Conservation (phyloP, 2,888 invertebrate species). For the Apocheima hispidaria region DNA sequence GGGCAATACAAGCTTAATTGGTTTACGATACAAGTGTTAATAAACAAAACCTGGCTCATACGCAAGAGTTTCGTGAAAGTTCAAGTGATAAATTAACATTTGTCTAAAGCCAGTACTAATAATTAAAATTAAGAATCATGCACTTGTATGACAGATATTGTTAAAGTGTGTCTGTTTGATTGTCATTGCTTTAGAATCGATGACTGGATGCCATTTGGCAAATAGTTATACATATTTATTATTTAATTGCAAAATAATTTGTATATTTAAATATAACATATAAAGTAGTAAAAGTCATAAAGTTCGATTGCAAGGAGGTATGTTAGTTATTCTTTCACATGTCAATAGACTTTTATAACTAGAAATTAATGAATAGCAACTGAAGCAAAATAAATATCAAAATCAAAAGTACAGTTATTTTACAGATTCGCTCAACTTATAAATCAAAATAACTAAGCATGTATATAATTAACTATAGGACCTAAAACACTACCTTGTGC, state of each 20-base stretch:
- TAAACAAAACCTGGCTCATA: conserved; percentile 27
- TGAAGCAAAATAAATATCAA: not conserved
- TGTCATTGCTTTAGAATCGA: not conserved
- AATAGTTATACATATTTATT: not conserved
- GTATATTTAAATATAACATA: too few species aligned
- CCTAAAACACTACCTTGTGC: conserved; percentile 40
- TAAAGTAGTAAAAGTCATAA: too few species aligned
- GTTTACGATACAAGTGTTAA: conserved; percentile 31
- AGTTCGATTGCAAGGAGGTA: too few species aligned
- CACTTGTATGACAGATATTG: conserved; percentile 8
- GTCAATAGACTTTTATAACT: not conserved
- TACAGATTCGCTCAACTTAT: conserved; percentile 11
- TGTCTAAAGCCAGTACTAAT: conserved; percentile 23
- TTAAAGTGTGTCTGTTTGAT: conserved; percentile 3
- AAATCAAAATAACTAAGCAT: conserved; percentile 18
- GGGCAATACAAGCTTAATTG: conserved; percentile 37
- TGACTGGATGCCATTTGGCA: not conserved
- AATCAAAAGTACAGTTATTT: conserved; percentile 15
- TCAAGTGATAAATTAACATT: conserved; percentile 37
- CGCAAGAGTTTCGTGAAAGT: conserved; percentile 35
- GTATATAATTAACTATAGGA: conserved; percentile 35
- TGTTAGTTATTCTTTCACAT: not conserved
- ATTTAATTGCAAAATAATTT: not conserved
- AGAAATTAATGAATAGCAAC: not conserved
- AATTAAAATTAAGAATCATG: conserved; percentile 26